These are phyloP conservation scores for Zapornia atra DNA, from an alignment of 2,113 vertebrate species.

Conservation along the genomic window DNA sequence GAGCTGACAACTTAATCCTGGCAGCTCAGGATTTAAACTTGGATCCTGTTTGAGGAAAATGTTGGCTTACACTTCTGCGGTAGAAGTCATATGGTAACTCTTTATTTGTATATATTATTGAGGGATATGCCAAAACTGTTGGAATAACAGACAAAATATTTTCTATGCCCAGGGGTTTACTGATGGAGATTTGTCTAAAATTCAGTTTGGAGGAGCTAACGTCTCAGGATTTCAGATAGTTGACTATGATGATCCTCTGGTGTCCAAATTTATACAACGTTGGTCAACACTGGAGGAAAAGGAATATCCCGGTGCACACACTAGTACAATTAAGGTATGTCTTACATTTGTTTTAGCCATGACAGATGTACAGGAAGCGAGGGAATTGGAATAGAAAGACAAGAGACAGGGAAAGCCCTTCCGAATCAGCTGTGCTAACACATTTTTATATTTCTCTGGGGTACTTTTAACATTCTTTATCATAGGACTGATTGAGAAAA, in stretches of 20 bases:
- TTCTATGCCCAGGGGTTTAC: conserved; percentile 88
- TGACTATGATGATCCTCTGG: conserved; percentile 94
- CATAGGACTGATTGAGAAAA: not conserved
- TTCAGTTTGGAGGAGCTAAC: conserved; percentile 98
- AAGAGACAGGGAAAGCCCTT: not conserved
- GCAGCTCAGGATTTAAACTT: not conserved
- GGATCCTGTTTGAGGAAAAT: not conserved
- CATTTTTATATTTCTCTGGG: not conserved
- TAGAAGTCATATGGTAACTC: not conserved
- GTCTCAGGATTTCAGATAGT: conserved; percentile 99
- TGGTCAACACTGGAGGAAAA: conserved; percentile 98
- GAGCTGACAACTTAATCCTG: not conserved
- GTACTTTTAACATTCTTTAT: not conserved
- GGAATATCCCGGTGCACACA: conserved; percentile 97
- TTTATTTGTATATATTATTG: not conserved
- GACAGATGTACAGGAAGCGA: not conserved
- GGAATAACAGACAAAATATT: not conserved
- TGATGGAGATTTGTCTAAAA: conserved; percentile 96
- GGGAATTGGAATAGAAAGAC: not conserved
- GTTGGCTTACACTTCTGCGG: not conserved
- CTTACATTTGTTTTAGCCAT: not conserved
- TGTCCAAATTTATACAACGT: conserved; percentile 96
- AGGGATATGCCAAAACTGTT: not conserved
- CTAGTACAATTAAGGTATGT: conserved; percentile 89
- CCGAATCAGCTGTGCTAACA: not conserved